Evolutionary conservation across 2,888 invertebrate species (phyloP), one percentile per base, ranked within the genome.

Genomic region (Dilophus febrilis): DNA sequence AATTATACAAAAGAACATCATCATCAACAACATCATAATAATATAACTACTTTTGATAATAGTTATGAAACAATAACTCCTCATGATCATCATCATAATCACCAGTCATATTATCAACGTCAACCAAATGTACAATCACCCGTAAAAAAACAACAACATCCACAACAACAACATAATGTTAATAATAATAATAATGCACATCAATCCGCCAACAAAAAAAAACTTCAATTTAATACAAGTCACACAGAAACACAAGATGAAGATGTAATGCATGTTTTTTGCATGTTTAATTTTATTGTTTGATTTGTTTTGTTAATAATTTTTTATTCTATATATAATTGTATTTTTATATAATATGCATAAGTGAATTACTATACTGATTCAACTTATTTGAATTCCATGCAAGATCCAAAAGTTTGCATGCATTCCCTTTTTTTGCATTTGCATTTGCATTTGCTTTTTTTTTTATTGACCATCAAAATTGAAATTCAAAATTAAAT

Each of bases 211-310:
- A 30, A 28, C 28, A 37, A 37, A 37, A 37, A 37, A 30, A 37
- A 37, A 30, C 18, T 37, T 12, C 37, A 37, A 29, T 37, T 37
- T 27, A 37, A 37, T 12, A 34, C 18, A 16, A 18, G n/a, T 19
- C 16, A 11, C 11, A 33, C 37, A 28, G 37, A 37, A 14, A 29
- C 37, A 27, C 30, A n/a, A n/a, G n/a, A n/a, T n/a, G 54, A 54
- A 32, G 53, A 56, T 48, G 53, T 51, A 56, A 54, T 58, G 57
- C 60, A 59, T 56, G 59, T 59, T 59, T n/a, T n/a, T n/a, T 58
- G 59, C 59, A 59, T 59, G 47, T 37, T 32, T 30, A 31, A 35
- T 13, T 42, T 34, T 41, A 30, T 38, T 37, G 19, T 14, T 18
- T 32, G 26, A 10, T 29, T 2, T 40, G 39, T 35, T 39, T 36